Conservation (phyloP, 2,113 vertebrate genomes). For the Centropristis striata region DNA sequence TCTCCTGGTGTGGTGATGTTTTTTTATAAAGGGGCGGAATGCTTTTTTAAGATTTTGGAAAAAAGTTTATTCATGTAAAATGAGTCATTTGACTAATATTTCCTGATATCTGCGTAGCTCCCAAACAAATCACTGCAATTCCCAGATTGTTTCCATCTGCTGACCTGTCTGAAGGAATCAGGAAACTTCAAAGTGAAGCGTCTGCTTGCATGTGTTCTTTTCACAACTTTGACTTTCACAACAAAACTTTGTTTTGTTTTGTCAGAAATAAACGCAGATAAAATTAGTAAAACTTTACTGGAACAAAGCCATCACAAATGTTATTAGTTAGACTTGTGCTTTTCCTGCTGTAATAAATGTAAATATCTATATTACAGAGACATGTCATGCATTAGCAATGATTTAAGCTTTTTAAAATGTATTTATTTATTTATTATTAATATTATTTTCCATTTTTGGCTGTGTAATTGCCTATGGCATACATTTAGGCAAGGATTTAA, state of each 20-base stretch:
- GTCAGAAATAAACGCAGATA: too few species aligned
- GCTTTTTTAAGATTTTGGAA: neutral
- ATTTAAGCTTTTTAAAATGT: too few species aligned
- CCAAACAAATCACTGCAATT: neutral
- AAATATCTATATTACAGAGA: neutral
- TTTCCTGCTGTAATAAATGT: neutral
- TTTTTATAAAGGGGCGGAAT: too few species aligned
- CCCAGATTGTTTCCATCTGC: neutral
- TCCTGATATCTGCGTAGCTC: neutral
- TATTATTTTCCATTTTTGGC: too few species aligned
- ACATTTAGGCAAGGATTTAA: too few species aligned
- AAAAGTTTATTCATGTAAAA: conserved; percentile 9
- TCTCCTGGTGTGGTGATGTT: too few species aligned
- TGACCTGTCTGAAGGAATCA: neutral
- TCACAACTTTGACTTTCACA: too few species aligned
- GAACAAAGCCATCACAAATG: neutral
- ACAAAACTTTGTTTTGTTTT: too few species aligned
- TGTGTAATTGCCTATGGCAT: too few species aligned
- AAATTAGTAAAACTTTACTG: neutral
- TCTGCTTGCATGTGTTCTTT: too few species aligned
- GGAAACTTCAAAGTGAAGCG: neutral
- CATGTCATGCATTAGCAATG: too few species aligned
- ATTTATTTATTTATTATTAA: too few species aligned
- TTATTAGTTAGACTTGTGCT: neutral
- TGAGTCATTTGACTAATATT: neutral